phyloP scores from a whole-genome alignment of 2,113 vertebrate genomes.

The Paramisgurnus dabryanus region DNA sequence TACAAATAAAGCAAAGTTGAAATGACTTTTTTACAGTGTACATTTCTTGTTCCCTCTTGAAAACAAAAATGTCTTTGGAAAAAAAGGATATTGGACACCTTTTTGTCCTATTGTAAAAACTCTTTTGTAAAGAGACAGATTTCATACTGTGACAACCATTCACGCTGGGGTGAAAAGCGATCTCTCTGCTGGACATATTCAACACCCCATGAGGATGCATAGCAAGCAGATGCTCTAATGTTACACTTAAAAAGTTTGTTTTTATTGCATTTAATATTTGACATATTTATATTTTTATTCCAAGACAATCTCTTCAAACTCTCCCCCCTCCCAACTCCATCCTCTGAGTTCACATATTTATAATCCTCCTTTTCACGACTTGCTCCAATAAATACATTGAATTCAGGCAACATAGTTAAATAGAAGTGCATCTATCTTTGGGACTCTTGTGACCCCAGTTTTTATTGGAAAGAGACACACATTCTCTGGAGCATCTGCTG shows the following conservation, averaged over 20 bases:
- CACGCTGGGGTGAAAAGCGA: background rate
- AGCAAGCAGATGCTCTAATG: background rate
- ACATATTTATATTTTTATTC: slow-evolving; percentile 39
- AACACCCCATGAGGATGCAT: background rate
- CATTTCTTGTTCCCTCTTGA: too few species aligned
- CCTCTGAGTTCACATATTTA: background rate
- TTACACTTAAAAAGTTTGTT: background rate
- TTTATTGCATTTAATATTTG: background rate
- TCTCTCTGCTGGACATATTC: background rate
- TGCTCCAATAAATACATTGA: background rate
- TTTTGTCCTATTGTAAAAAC: background rate
- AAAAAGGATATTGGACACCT: too few species aligned
- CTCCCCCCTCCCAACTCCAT: too few species aligned
- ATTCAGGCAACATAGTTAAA: background rate
- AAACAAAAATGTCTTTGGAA: too few species aligned
- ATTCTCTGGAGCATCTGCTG: slow-evolving; percentile 19
- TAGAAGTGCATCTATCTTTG: slow-evolving; percentile 48
- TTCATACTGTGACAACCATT: slow-evolving; percentile 7
- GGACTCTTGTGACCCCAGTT: slow-evolving; percentile 39
- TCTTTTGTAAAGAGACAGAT: background rate
- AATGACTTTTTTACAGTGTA: too few species aligned
- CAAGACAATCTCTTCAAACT: too few species aligned
- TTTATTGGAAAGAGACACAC: slow-evolving; percentile 32
- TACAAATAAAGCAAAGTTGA: too few species aligned
- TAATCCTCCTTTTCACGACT: background rate